These are phyloP conservation scores for Hemicentrotus pulcherrimus DNA, from an alignment of 35 echinoderm and acorn worm species.

Conservation along the genomic window DNA sequence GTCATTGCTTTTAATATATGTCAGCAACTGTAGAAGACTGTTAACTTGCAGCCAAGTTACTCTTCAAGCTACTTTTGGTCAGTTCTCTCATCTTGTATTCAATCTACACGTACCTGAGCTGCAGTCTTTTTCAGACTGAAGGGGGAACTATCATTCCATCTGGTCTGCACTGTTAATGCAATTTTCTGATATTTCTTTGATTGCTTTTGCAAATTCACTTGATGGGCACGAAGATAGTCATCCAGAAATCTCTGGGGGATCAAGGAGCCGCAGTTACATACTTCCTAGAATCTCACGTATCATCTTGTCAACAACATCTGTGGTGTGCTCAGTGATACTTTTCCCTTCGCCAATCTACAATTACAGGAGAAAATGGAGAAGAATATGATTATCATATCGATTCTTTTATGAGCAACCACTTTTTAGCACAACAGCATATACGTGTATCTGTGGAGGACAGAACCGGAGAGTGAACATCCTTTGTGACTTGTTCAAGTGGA, in stretches of 20 bases:
- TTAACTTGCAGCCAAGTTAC: no score
- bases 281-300: not conserved
- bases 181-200: not conserved
- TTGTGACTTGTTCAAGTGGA: not conserved
- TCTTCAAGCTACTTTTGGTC: not conserved
- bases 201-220: conserved; percentile 1
- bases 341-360: not conserved
- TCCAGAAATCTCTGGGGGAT: not conserved
- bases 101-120: not conserved
- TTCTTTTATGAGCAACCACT: not conserved
- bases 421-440: not conserved
- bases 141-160: not conserved
- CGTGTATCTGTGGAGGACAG: not conserved
- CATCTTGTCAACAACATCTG: conserved; percentile 3
- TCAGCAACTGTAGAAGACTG: no score
- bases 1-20: no score
- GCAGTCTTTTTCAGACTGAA: not conserved
- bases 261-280: not conserved
- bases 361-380: not conserved
- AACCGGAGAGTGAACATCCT: not conserved
- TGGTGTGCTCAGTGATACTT: not conserved
- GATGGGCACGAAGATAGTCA: not conserved
- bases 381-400: not conserved
- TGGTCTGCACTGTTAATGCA: not conserved
- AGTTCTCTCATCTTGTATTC: not conserved